Evolutionary conservation across 2,113 vertebrate genomes (phyloP).

Genomic region (Actinemys pallida): DNA sequence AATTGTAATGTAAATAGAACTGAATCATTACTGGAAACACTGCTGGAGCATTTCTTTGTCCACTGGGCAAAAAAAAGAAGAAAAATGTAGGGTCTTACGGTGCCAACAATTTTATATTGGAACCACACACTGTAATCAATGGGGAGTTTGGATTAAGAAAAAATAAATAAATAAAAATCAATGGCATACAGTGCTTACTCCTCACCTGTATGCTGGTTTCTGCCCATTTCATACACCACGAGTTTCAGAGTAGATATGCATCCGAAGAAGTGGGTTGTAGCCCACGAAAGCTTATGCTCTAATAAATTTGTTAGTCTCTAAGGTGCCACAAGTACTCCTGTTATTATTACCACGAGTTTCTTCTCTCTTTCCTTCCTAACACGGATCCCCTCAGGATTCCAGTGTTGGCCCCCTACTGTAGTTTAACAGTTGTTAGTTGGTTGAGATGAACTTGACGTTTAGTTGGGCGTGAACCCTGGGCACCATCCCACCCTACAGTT

Average conservation of each 20-base stretch:
- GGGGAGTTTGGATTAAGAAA: background rate
- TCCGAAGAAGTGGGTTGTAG: too few species aligned
- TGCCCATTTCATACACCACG: background rate
- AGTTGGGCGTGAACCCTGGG: too few species aligned
- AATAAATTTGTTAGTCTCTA: too few species aligned
- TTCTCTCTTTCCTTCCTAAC: background rate
- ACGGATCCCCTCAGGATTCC: background rate
- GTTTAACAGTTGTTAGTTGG: background rate
- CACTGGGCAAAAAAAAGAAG: background rate
- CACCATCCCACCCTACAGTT: background rate
- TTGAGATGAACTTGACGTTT: background rate
- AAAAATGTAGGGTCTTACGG: background rate
- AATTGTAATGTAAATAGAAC: constrained; percentile 42
- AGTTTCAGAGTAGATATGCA: too few species aligned
- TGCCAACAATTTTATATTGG: background rate
- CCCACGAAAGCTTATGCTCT: too few species aligned
- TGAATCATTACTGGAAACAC: constrained; percentile 14
- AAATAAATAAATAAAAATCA: background rate
- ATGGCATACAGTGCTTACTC: background rate
- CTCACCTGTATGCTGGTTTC: accelerated
- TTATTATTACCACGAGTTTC: background rate
- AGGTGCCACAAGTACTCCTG: too few species aligned
- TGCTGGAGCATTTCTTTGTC: background rate
- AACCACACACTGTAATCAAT: background rate
- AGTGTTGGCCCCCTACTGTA: background rate